Base-by-base conservation (phyloP, 2,888 invertebrate genomes). In the Chalcis sispes region DNA sequence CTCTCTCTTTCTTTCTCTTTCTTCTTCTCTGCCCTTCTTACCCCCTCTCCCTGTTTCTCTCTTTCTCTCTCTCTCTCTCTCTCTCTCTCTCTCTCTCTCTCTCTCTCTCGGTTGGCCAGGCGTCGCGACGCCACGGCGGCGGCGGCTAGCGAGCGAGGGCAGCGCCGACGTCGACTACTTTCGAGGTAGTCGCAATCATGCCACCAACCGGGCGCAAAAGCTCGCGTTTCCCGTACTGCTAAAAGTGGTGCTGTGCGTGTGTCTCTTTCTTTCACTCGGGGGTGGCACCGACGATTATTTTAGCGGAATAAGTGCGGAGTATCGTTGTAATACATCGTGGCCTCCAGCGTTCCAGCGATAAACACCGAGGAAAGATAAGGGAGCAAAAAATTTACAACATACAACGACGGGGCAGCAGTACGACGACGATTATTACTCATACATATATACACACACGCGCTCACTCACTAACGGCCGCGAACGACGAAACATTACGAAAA, bases 141-240 rank as follows among this genome's bases (percentile, higher is more conserved):
- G 62, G 48, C 27, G 13, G 48, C 52, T 25, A n/a, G 50, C 18
- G 69, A 81, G 77, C 81, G 84, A 83, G 83, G 83, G 82, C 83
- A 83, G 85, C 85, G 84, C 82, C 84, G 82, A 77, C 78, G 80
- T 81, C 81, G 79, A 78, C 81, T 81, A 80, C 75, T 75, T 58
- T 72, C 81, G 81, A 80, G 79, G 80, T 84, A 88, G 88, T 88
- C 85, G 87, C 85, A 84, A 87, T 86, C 85, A 88, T 88, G 88
- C 88, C 87, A 87, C 85, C 88, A 86, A 84, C 85, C 85, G 86
- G 86, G 85, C 84, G 83, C 84, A 83, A 83, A 85, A 82, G 81
- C 81, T 78, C 79, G 80, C 81, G 80, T 81, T 82, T 27, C 20
- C 50, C 40, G 64, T 56, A 56, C 70, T 71, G 56, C 52, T 69